Percentiles rank a stretch among this genome's conserved stretches.
These are phyloP conservation scores for Penaeus monodon DNA, from an alignment of 2,888 invertebrate species.

Conservation along the genomic window DNA sequence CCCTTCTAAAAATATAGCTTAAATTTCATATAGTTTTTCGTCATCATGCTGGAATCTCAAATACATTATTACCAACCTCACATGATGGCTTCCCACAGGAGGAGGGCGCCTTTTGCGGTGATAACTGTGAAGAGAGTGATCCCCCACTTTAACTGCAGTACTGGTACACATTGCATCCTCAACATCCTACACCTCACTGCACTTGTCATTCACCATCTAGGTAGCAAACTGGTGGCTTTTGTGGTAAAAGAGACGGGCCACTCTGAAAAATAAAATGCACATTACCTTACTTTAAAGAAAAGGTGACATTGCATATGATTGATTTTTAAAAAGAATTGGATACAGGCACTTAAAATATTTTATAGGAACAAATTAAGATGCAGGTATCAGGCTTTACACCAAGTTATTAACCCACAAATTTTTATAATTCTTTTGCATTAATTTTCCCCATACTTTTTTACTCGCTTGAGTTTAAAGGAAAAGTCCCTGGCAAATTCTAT, in stretches of 20 bases:
- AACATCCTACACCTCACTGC: slow-evolving; percentile 97
- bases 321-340: slow-evolving; percentile 64
- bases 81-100: slow-evolving; percentile 97
- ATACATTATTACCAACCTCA: slow-evolving; percentile 77
- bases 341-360: no score
- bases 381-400: no score
- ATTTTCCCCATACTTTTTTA: no score
- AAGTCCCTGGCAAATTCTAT: no score
- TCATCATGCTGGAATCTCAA: slow-evolving; percentile 62
- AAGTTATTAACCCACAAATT: no score
- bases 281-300: no score
- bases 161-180: slow-evolving; percentile 96
- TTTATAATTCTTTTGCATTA: no score
- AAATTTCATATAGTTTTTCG: slow-evolving; percentile 72
- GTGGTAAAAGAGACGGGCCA: slow-evolving; percentile 97
- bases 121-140: slow-evolving; percentile 96
- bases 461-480: no score
- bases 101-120: slow-evolving; percentile 95
- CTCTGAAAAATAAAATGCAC: slow-evolving; percentile 74
- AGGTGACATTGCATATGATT: no score
- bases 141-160: slow-evolving; percentile 87
- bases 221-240: slow-evolving; percentile 97
- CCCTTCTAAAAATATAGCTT: slow-evolving; percentile 71
- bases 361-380: no score
- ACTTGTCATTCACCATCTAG: slow-evolving; percentile 98